These are phyloP conservation scores for Pseudocheirus occidentalis DNA, from an alignment of 2,797 vertebrate species.

Conservation along the genomic window DNA sequence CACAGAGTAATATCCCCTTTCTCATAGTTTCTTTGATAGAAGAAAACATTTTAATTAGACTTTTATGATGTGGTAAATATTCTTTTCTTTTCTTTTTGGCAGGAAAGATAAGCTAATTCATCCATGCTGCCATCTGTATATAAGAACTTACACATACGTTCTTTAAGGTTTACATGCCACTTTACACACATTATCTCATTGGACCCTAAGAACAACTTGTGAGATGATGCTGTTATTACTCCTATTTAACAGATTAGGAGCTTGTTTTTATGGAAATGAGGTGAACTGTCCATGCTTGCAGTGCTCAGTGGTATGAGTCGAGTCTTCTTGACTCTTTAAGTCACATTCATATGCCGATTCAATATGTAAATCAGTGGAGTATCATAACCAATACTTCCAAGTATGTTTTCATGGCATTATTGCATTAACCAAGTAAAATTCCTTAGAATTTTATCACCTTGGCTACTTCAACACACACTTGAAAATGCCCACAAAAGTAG, in stretches of 20 bases:
- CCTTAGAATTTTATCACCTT: slow-evolving; percentile 19
- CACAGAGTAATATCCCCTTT: slow-evolving; percentile 16
- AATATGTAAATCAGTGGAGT: background rate
- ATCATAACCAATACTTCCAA: background rate
- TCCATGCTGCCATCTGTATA: background rate
- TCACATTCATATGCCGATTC: background rate
- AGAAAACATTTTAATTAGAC: slow-evolving; percentile 3
- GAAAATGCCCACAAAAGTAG: slow-evolving; percentile 57
- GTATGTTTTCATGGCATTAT: slow-evolving; percentile 27
- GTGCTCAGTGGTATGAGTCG: background rate
- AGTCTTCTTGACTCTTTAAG: background rate
- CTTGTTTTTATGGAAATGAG: background rate
- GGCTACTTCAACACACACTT: slow-evolving; percentile 50
- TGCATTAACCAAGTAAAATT: slow-evolving; percentile 28
- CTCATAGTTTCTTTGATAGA: slow-evolving; percentile 6
- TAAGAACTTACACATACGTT: slow-evolving; percentile 24
- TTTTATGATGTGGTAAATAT: slow-evolving; percentile 34
- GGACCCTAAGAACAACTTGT: background rate
- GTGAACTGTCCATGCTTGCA: background rate
- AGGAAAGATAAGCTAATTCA: slow-evolving; percentile 38
- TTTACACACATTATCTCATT: background rate
- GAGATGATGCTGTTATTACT: background rate
- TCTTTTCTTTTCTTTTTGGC: slow-evolving; percentile 44
- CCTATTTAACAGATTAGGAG: background rate
- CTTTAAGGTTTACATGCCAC: background rate